Base-by-base conservation (phyloP, 2,888 invertebrate species). In the Athalia circularis region DNA sequence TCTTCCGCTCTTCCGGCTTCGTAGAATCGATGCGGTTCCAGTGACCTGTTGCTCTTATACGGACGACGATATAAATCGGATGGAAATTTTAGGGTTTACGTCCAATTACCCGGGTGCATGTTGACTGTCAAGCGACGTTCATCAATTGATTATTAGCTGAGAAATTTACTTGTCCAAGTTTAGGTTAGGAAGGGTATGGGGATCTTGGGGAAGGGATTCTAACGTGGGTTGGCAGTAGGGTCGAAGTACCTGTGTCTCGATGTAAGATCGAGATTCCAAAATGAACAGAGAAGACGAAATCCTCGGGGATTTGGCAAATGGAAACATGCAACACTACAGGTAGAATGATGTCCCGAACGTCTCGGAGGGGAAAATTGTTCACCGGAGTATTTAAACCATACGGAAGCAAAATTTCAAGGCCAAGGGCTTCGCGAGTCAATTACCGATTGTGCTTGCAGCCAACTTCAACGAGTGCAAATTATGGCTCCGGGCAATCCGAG, bases 201-300 rank as follows among this genome's bases (percentile, higher is more conserved):
- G 29, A 29, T 29, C 2, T 29, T 29, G 29, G 29, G 29, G 29
- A 29, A 29, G 29, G 65, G 65, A 48, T 47, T 65, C 48, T 65
- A 65, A 65, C 65, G 48, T 48, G 65, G 65, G 65, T 65, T 65
- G 48, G 65, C 65, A 65, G 48, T 45, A 52, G 15, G 15, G 11
- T 62, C 9, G 11, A 2, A 62, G 29, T 43, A 62, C 9, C 15
- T 15, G 43, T 62, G 43, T 62, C 62, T 43, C 43, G 62, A 62
- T 15, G 62, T 29, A 43, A 62, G 15, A 29, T 43, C 62, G 3
- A 29, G 62, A 29, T 62, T 62, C 62, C 15, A 29, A 62, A 15
- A 15, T 29, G 29, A 43, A 62, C 15, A 62, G 43, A 62, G 29
- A 62, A 15, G 43, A 62, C 62, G 9, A 4, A 62, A 15, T 29